Base-by-base conservation (phyloP, 2,797 vertebrate species). In the Holocentrus rufus region DNA sequence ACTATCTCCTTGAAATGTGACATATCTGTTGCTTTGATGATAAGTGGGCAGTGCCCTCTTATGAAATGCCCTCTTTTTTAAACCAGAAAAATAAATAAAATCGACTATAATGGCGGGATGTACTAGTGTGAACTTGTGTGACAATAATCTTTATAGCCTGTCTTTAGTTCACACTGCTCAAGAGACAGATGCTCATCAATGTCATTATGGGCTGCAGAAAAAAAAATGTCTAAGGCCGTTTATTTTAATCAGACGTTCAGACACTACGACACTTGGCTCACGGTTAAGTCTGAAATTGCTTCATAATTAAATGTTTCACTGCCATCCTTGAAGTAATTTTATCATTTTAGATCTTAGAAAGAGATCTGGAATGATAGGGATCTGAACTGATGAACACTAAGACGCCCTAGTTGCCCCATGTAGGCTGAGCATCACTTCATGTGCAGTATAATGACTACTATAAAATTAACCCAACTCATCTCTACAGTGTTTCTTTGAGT, bases 241-340 rank as follows among this genome's bases (percentile, higher is more conserved):
- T 76, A 44, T 82, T 87, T 86, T 70, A 82, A 85, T 85, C 55
- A 70, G 74, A 61, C 36, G 46, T 22, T 61, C 22, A 23, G 17
- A 65, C 47, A n/a, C 25, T 50, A 25, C 69, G 65, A n/a, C n/a
- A n/a, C 20, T 56, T 9, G 60, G 72, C 60, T 42, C 25, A 67
- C 53, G 58, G 31, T 71, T 72, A 68, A 78, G 85, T 52, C 44
- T 70, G 39, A 58, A 78, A 75, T 15, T 11, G 57, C 54, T 73
- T 36, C 50, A 23, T 61, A 49, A 59, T 53, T 22, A 25, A 66
- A 59, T 47, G 18, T 42, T 56, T 49, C 44, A 39, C 31, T 64
- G 57, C 13, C 22, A 44, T 56, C 13, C 44, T 78, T 73, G 6
- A 39, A 63, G 49, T 46, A 61, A 10, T 61, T 44, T 63, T 63